These are phyloP conservation scores for Ia io DNA, from an alignment of 2,113 vertebrate species.

Conservation along the genomic window DNA sequence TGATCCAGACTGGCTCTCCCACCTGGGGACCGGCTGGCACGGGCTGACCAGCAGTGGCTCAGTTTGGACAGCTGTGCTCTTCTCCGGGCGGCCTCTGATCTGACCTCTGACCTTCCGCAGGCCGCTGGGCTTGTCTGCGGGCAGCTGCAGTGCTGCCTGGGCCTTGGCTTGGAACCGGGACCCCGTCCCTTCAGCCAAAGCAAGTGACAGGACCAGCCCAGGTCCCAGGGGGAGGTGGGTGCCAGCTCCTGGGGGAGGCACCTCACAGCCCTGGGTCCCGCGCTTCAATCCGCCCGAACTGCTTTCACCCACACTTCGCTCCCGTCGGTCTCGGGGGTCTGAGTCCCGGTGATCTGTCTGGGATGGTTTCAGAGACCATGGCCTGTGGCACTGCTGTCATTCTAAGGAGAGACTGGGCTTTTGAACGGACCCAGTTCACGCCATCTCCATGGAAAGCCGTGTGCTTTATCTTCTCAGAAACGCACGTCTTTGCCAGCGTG, in stretches of 20 bases:
- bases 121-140: not conserved
- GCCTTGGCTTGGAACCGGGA: not conserved
- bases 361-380: not conserved
- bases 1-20: too few relatives aligned
- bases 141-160: not conserved
- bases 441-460: not conserved
- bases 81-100: not conserved
- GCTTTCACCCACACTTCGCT: too few relatives aligned
- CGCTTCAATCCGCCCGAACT: not conserved
- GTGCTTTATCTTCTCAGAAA: not conserved
- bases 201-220: not conserved
- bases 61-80: accelerated
- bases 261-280: not conserved
- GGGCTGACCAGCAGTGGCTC: not conserved
- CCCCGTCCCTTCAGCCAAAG: not conserved
- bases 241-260: too few relatives aligned
- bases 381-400: not conserved
- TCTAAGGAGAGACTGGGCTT: not conserved
- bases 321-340: not conserved
- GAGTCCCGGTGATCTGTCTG: not conserved
- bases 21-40: too few relatives aligned
- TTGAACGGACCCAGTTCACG: not conserved
- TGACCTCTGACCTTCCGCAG: not conserved
- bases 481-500: not conserved
- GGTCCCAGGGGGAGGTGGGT: not conserved